Conservation (phyloP, 1,140 invertebrate species). For the Pogonomyrmex californicus region DNA sequence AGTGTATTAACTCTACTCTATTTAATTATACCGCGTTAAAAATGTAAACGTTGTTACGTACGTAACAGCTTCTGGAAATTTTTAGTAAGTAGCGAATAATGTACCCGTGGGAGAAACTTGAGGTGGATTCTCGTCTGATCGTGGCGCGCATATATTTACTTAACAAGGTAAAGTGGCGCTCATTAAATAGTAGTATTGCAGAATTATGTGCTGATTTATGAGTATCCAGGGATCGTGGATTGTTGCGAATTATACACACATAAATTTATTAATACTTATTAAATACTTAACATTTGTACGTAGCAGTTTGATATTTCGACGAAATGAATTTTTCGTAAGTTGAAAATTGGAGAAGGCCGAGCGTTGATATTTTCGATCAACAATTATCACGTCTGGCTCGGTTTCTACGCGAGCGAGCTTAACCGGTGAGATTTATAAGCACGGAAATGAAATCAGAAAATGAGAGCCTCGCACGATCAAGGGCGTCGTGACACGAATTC, state of each 20-base stretch:
- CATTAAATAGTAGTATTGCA: slow-evolving; percentile 30
- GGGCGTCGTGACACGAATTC: slow-evolving; percentile 29
- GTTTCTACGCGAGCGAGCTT: slow-evolving; percentile 26
- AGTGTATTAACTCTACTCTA: slow-evolving; percentile 37
- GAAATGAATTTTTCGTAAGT: not conserved
- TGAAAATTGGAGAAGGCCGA: not conserved
- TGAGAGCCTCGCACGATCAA: slow-evolving; percentile 60
- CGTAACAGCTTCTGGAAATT: slow-evolving; percentile 49
- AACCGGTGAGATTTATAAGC: slow-evolving; percentile 57
- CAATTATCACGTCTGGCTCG: slow-evolving; percentile 4
- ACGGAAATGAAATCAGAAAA: slow-evolving; percentile 75
- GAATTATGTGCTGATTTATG: slow-evolving; percentile 9
- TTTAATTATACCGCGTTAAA: slow-evolving; percentile 53
- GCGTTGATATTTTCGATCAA: slow-evolving; percentile 22
- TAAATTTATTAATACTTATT: slow-evolving; percentile 22
- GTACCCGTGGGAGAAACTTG: slow-evolving; percentile 13
- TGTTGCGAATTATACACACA: not conserved
- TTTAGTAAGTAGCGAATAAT: slow-evolving; percentile 44
- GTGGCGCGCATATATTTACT: slow-evolving; percentile 7
- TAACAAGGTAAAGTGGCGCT: slow-evolving; percentile 9
- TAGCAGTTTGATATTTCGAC: not conserved
- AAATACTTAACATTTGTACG: not conserved
- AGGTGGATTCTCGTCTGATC: slow-evolving; percentile 5
- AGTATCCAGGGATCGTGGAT: not conserved
- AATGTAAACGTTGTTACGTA: slow-evolving; percentile 52